These are phyloP conservation scores for Dermochelys coriacea DNA, from an alignment of 2,797 vertebrate genomes.

Conservation along the genomic window DNA sequence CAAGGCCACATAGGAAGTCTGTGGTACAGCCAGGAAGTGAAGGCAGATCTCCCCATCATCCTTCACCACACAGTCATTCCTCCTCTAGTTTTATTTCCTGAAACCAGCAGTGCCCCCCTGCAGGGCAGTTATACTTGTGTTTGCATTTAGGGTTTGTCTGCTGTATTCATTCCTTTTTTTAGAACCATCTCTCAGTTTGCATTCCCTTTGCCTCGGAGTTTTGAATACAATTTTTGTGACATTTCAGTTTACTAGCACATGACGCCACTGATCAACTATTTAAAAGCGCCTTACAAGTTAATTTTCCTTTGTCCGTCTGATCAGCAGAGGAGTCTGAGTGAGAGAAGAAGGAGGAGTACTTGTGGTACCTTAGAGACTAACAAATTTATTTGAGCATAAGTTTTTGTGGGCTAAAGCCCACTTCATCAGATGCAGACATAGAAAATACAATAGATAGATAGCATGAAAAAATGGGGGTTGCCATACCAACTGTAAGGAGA, in stretches of 20 bases:
- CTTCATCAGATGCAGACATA: too few relatives aligned
- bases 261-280: background rate
- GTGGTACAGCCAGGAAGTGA: background rate
- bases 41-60: background rate
- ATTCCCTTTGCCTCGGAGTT: background rate
- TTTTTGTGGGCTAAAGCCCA: too few relatives aligned
- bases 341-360: background rate
- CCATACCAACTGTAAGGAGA: too few relatives aligned
- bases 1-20: background rate
- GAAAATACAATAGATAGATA: too few relatives aligned
- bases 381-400: too few relatives aligned
- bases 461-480: too few relatives aligned
- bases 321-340: background rate
- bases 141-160: background rate
- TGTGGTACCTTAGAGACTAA: too few relatives aligned
- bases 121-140: background rate
- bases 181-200: background rate
- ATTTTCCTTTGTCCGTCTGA: background rate
- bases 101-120: background rate
- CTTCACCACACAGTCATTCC: background rate
- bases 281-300: background rate
- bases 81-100: background rate
- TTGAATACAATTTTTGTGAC: background rate
- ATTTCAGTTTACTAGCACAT: background rate
- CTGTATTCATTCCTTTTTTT: background rate